Base-by-base conservation (phyloP, 2,888 invertebrate genomes). In the Serrognathus titanus region DNA sequence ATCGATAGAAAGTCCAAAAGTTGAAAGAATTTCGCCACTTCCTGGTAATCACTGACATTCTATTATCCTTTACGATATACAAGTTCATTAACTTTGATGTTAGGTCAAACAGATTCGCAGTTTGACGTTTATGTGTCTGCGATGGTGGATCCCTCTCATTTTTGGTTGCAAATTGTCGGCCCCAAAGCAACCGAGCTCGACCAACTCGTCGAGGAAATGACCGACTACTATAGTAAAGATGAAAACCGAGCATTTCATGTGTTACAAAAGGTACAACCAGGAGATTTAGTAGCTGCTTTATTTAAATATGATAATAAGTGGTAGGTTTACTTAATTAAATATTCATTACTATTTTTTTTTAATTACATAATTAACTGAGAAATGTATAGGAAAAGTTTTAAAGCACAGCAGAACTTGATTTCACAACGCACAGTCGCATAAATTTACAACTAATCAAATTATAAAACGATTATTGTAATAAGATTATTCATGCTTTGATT, bases 111-210 rank as follows among this genome's bases (percentile, higher is more conserved):
- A 38, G 85, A 86, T 57, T 83, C 87, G 1, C 83, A 84, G 12
- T 85, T 92, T 71, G 90, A 94, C 71, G 90, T 94, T 11, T 94
- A 89, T 77, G 90, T 95, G 3, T 92, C 93, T 0, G 92, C 94
- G 0, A 85, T 92, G 61, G 88, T 89, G 10, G 87, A 86, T 31
- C 94, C 94, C 0, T 81, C 79, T 11, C 80, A 81, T 60, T 95
- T 96, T 79, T 96, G 94, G 92, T 83, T 95, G 8, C 95, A 95
- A 80, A 83, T 92, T 60, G 84, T 88, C 52, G 89, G 91, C 0
- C 83, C 88, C 0, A 78, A 78, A 67, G 87, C 90, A 1, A 81
- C 85, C 6, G 86, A 90, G 71, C 79, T 96, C 11, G 92, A 95
- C 74, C 83, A 87, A 48, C 79, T 96, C 36, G 89, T 92, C 4